A percentile compares a stretch with the other conserved stretches of the same genome.
Conservation (phyloP, 2,113 vertebrate genomes). For the cattle (Bos taurus) region ARS-UCD2.0 NC_037328.1:24934001-24934500, state of each 20-base stretch:
- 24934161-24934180: neutral
- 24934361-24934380: neutral
- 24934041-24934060: no score
- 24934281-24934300: neutral
- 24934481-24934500: neutral
- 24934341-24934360: neutral
- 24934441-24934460: neutral
- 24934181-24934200: neutral
- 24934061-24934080: no score
- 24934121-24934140: neutral
- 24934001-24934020: no score
- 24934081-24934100: neutral
- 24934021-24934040: no score
- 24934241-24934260: neutral
- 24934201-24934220: neutral
- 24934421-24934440: neutral
- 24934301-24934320: neutral
- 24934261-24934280: neutral
- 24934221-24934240: neutral
- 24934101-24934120: neutral
- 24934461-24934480: neutral
- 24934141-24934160: neutral
- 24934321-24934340: neutral
- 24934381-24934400: neutral
- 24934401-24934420: neutral